Conservation (phyloP, 2,888 invertebrate species). For the Tenodera sinensis region DNA sequence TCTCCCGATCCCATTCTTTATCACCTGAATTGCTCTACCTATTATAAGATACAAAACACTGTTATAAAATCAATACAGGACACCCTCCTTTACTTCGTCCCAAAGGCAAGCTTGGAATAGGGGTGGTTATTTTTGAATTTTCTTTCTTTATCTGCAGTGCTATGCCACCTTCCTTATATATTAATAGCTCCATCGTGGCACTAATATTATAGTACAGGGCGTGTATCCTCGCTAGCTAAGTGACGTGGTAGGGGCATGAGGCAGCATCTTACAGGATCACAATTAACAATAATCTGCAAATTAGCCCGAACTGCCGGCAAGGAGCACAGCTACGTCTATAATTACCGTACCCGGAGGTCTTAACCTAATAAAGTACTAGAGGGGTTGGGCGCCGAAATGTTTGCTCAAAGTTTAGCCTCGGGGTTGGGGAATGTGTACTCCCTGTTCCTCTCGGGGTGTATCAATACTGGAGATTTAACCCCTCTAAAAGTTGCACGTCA, state of each 20-base stretch:
- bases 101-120: too few species aligned
- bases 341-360: constrained; percentile 21
- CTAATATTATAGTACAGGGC: not conserved
- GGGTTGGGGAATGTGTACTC: not conserved
- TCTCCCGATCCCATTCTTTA: too few species aligned
- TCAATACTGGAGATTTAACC: constrained; percentile 16
- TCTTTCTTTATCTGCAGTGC: too few species aligned
- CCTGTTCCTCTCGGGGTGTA: not conserved
- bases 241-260: not conserved
- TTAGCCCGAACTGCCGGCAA: constrained; percentile 5
- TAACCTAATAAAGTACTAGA: constrained; percentile 21
- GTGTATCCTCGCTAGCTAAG: not conserved
- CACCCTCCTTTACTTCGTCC: too few species aligned
- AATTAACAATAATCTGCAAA: constrained; percentile 19
- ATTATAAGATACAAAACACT: too few species aligned
- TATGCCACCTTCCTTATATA: too few species aligned
- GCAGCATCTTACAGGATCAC: constrained; percentile 9
- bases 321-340: constrained; percentile 12
- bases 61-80: too few species aligned
- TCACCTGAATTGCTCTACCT: too few species aligned
- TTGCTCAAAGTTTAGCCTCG: constrained; percentile 23
- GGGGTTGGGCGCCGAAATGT: constrained; percentile 16
- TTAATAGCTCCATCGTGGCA: too few species aligned
- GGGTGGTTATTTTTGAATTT: too few species aligned
- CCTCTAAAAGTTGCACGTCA: not conserved